Conservation (phyloP, 1,140 invertebrate genomes). For the Aphelinus atriplicis region DNA sequence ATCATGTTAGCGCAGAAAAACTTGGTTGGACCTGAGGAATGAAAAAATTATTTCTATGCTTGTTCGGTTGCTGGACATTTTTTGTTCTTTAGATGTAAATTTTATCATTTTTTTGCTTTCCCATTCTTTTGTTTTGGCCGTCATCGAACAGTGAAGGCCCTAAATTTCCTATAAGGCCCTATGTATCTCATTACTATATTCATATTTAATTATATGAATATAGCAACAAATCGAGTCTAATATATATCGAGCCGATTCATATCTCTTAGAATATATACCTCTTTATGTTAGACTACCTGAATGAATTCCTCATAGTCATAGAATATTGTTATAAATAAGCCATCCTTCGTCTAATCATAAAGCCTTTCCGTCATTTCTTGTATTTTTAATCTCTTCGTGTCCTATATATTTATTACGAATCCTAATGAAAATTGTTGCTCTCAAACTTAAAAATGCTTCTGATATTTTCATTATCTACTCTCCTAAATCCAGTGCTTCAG, state of each 20-base stretch:
- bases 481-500: no score
- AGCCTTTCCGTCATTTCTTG: slow-evolving; percentile 30
- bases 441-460: no score
- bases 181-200: slow-evolving; percentile 55
- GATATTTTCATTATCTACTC: no score
- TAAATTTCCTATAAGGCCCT: slow-evolving; percentile 56
- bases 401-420: no score
- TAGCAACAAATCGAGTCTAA: neutral
- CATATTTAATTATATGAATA: slow-evolving; percentile 38
- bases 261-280: slow-evolving; percentile 39
- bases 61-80: neutral
- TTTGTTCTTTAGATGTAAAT: neutral
- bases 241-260: slow-evolving; percentile 53
- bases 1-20: slow-evolving; percentile 30
- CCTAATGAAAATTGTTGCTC: no score
- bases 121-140: slow-evolving; percentile 40
- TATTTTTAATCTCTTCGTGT: no score
- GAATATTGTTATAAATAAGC: slow-evolving; percentile 17
- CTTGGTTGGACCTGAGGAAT: slow-evolving; percentile 7
- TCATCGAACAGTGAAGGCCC: slow-evolving; percentile 62
- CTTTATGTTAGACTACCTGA: neutral
- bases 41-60: neutral
- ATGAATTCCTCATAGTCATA: slow-evolving; percentile 12
- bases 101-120: neutral
- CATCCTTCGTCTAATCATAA: slow-evolving; percentile 21